Conservation (phyloP, 2,113 vertebrate genomes). For the Ciconia boyciana region DNA sequence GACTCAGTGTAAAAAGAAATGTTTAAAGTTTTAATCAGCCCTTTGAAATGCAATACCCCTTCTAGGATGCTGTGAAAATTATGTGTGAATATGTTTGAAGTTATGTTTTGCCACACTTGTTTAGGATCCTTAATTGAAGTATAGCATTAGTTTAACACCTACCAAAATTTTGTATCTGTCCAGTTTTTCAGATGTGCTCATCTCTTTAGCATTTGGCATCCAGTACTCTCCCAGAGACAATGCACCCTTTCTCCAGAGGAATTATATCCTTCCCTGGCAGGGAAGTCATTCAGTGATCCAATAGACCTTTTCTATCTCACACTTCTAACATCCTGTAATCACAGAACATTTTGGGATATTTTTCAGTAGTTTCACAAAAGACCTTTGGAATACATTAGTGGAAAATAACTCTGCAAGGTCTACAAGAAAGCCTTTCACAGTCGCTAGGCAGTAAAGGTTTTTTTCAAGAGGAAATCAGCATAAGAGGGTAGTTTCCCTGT, state of each 20-base stretch:
- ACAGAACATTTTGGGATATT: constrained; percentile 43
- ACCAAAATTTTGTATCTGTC: neutral
- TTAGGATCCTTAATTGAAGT: neutral
- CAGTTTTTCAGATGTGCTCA: constrained; percentile 8
- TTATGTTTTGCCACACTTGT: neutral
- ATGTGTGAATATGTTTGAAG: neutral
- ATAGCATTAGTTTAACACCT: neutral
- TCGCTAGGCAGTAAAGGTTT: neutral
- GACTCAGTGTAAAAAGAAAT: neutral
- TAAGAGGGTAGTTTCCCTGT: neutral
- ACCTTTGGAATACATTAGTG: constrained; percentile 23
- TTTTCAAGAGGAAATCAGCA: neutral
- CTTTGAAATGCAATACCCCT: neutral
- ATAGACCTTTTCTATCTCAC: constrained; percentile 56
- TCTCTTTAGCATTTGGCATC: constrained; percentile 27
- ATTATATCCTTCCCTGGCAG: constrained; percentile 49
- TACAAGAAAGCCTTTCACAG: constrained; percentile 39
- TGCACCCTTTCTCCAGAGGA: constrained; percentile 15
- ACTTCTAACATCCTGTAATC: constrained; percentile 63
- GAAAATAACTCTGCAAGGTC: constrained; percentile 12
- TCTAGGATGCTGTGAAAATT: neutral
- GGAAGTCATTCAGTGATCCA: neutral
- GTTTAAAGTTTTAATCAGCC: neutral
- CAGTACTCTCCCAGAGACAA: constrained; percentile 8
- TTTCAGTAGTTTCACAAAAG: constrained; percentile 52